Evolutionary conservation across 2,113 vertebrate species (phyloP).

Genomic region (Vanacampus margaritifer): DNA sequence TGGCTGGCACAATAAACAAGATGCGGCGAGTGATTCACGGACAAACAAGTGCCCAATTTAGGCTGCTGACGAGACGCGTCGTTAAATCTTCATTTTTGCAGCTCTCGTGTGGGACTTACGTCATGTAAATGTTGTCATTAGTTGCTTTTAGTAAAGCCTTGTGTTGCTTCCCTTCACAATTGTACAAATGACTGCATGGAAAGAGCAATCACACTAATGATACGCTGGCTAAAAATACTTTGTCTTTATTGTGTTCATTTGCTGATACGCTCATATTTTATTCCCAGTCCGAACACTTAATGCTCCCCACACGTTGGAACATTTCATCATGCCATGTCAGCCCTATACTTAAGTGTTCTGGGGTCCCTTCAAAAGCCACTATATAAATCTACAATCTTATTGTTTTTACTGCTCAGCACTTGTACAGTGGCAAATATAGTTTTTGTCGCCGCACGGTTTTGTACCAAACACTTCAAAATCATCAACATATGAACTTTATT

Average conservation of each 20-base stretch:
- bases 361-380: neutral
- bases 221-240: neutral
- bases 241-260: neutral
- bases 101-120: neutral
- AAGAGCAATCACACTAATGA: neutral
- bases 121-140: neutral
- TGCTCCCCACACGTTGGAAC: no score
- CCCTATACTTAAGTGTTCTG: neutral
- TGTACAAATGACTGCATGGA: neutral
- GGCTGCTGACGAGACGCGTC: neutral
- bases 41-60: conserved; percentile 1
- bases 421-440: no score
- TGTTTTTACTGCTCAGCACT: no score
- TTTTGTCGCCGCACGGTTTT: no score
- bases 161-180: neutral
- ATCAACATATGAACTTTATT: no score
- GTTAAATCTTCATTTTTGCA: conserved; percentile 3
- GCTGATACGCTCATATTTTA: neutral
- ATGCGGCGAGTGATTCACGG: neutral
- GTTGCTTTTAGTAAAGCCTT: neutral
- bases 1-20: conserved; percentile 4
- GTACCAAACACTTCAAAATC: no score
- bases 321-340: neutral
- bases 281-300: neutral
- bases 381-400: no score